A percentile compares a stretch with the other conserved stretches of the same genome.
Evolutionary conservation across 1,140 invertebrate species (phyloP).

Genomic region (Onthophagus taurus): DNA sequence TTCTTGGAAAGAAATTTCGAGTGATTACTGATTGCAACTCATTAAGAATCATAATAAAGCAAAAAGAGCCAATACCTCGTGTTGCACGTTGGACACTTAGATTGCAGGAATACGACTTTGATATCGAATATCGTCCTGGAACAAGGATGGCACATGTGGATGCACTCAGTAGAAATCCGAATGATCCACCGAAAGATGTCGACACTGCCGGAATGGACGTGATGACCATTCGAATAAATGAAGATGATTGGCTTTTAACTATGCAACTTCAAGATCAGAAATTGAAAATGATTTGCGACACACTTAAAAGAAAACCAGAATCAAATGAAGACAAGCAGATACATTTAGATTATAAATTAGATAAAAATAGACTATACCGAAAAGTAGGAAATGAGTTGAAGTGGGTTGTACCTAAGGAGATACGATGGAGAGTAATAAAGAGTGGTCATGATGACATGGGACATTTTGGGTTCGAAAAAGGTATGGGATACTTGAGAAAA

Average conservation of each 20-base stretch:
- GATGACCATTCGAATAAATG: too few relatives aligned
- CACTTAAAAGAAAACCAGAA: not conserved
- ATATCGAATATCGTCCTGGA: not conserved
- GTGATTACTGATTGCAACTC: constrained; percentile 5
- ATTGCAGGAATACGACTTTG: not conserved
- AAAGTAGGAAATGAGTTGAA: not conserved
- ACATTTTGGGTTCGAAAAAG: constrained; percentile 1
- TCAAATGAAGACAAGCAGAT: not conserved
- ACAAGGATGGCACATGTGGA: not conserved
- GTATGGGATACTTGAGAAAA: not conserved
- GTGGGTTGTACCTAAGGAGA: constrained; percentile 3
- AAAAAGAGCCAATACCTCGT: not conserved
- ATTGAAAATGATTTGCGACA: not conserved
- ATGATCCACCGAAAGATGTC: not conserved
- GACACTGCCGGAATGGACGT: too few relatives aligned
- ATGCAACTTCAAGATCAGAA: constrained; percentile 1
- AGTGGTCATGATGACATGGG: constrained; percentile 2
- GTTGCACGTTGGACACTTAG: not conserved
- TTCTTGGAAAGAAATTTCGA: constrained; percentile 5
- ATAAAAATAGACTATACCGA: not conserved
- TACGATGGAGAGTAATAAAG: too few relatives aligned
- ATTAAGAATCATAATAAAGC: not conserved
- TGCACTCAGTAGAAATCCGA: not conserved
- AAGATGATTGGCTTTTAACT: not conserved
- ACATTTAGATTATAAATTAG: not conserved